Evolutionary conservation across 2,888 invertebrate species (phyloP).

Genomic region (Pseudococcus longispinus): DNA sequence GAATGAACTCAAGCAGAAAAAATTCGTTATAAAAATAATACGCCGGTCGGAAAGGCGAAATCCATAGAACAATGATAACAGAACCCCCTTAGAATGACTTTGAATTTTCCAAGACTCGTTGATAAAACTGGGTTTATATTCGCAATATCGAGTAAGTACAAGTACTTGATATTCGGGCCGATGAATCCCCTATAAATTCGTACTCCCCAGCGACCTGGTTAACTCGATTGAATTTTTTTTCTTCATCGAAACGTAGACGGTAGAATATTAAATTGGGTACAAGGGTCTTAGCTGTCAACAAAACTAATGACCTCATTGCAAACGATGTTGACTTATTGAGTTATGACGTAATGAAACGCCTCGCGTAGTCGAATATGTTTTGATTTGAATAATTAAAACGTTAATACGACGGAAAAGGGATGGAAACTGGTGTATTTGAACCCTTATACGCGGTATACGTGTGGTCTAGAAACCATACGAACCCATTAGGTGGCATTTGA

Average conservation of each 20-base stretch:
- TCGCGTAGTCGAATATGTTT: not conserved
- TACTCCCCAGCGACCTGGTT: constrained; percentile 38
- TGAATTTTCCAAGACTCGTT: not conserved
- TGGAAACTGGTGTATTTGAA: not conserved
- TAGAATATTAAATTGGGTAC: not conserved
- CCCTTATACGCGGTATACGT: not conserved
- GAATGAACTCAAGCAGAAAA: not conserved
- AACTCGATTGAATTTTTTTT: constrained; percentile 29
- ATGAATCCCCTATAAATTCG: not conserved
- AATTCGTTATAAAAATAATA: not conserved
- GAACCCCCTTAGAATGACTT: not conserved
- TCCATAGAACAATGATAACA: not conserved
- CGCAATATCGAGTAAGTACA: not conserved
- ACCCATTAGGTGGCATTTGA: not conserved
- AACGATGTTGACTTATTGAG: constrained; percentile 11
- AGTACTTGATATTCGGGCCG: not conserved
- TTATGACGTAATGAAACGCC: constrained; percentile 31
- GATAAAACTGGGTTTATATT: not conserved
- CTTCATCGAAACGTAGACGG: not conserved
- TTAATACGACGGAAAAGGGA: constrained; percentile 5
- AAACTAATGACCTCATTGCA: not conserved
- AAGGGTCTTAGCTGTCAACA: not conserved
- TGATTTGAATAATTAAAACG: constrained; percentile 39
- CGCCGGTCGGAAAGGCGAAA: not conserved
- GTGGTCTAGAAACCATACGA: not conserved